Percentiles rank a stretch among this genome's conserved stretches.
phyloP scores from a whole-genome alignment of 64 coral and sea anemone genomes.

The Pachyseris speciosa region DNA sequence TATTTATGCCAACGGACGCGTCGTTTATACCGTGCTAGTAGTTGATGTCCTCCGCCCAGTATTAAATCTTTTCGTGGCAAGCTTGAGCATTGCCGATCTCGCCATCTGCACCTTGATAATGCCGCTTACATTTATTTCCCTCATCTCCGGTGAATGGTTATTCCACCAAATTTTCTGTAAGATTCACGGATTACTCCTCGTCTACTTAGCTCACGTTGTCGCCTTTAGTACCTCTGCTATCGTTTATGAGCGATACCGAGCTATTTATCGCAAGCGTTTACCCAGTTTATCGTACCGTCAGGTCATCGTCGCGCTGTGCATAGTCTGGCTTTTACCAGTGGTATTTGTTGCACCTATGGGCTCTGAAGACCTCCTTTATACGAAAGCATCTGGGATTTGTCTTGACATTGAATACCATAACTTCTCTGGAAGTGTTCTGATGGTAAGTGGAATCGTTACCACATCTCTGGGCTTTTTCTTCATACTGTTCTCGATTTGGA shows the following conservation, averaged over 20 bases:
- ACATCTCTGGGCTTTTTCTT: neutral
- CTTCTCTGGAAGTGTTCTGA: neutral
- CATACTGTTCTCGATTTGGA: neutral
- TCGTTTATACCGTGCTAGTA: neutral
- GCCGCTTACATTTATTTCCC: neutral
- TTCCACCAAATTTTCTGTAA: neutral
- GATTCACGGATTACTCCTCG: neutral
- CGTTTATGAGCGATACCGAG: neutral
- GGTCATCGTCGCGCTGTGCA: neutral
- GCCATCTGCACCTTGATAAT: neutral
- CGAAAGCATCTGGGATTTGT: neutral
- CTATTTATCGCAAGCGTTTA: conserved; percentile 8
- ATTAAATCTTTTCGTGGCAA: neutral
- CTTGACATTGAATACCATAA: neutral
- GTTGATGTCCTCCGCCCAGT: neutral
- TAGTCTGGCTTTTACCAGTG: neutral
- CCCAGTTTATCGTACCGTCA: neutral
- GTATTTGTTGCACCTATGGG: neutral
- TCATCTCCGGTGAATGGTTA: neutral
- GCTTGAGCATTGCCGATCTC: neutral
- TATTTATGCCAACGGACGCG: neutral
- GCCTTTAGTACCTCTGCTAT: neutral
- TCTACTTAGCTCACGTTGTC: neutral
- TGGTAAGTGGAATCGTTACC: neutral
- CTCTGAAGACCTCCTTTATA: neutral